Evolutionary conservation across 2,797 vertebrate genomes (phyloP).

Genomic region (Danio aesculapii): DNA sequence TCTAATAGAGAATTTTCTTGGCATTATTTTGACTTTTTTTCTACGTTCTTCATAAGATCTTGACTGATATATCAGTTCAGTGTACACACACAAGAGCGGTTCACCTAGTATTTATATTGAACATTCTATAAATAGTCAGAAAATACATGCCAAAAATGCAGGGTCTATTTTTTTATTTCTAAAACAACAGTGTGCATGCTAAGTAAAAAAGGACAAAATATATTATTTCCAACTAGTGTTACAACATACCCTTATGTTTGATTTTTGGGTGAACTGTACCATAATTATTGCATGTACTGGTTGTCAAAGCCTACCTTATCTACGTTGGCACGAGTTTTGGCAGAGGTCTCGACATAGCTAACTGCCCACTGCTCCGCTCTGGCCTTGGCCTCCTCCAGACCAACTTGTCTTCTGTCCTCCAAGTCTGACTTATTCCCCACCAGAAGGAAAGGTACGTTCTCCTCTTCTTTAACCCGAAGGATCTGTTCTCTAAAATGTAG

Average conservation of each 20-base stretch:
- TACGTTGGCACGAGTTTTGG: slow-evolving; percentile 90
- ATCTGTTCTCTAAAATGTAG: slow-evolving; percentile 83
- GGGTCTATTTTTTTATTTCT: no score
- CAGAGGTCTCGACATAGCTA: slow-evolving; percentile 91
- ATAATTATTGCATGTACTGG: neutral
- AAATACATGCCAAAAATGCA: no score
- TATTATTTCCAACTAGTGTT: no score
- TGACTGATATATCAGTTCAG: no score
- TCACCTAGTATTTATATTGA: no score
- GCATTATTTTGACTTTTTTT: no score
- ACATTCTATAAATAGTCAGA: no score
- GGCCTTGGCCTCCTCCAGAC: slow-evolving; percentile 88
- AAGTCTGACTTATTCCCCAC: slow-evolving; percentile 91
- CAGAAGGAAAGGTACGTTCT: slow-evolving; percentile 88
- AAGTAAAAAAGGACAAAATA: no score
- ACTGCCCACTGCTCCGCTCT: slow-evolving; percentile 91
- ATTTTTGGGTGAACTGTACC: neutral
- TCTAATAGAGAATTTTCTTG: no score
- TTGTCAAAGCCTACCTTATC: slow-evolving; percentile 82
- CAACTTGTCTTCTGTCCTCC: slow-evolving; percentile 89
- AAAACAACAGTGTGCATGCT: no score
- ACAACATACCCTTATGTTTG: neutral
- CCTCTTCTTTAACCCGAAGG: slow-evolving; percentile 89
- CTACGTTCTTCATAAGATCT: no score
- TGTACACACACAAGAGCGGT: no score